Percentiles rank a stretch among this genome's conserved stretches.
These are phyloP conservation scores for Platichthys flesus DNA, from an alignment of 2,113 vertebrate species.

Conservation along the genomic window DNA sequence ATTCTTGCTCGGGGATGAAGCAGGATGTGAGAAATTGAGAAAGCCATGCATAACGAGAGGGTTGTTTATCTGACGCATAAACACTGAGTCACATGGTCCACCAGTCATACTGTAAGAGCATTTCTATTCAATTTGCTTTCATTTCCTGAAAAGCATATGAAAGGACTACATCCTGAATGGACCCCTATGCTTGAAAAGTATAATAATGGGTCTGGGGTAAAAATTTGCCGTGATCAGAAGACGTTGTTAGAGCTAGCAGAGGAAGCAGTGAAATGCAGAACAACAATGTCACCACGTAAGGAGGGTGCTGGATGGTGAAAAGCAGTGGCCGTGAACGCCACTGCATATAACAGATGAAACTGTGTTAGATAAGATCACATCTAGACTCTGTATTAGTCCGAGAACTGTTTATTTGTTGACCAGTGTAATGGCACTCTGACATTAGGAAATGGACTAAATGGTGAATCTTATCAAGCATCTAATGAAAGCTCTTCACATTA, in stretches of 20 bases:
- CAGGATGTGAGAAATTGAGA: constrained; percentile 44
- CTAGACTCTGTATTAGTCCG: not conserved
- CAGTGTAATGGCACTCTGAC: no score
- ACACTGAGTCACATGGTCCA: constrained; percentile 60
- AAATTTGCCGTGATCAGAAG: constrained; percentile 29
- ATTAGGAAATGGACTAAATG: no score
- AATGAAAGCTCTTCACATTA: no score
- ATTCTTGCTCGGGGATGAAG: constrained; percentile 51
- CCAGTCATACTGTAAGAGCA: constrained; percentile 37
- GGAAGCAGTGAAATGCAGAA: not conserved
- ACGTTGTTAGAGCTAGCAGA: not conserved
- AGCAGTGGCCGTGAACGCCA: constrained; percentile 9
- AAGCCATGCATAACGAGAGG: constrained; percentile 27
- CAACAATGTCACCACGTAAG: not conserved
- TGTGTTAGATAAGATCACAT: not conserved
- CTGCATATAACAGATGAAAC: constrained; percentile 5
- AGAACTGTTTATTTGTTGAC: not conserved
- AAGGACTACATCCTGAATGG: constrained; percentile 49
- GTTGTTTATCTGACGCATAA: constrained; percentile 52
- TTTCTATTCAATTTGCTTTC: constrained; percentile 55
- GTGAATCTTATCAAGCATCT: no score
- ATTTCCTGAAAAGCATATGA: constrained; percentile 61
- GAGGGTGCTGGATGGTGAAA: not conserved
- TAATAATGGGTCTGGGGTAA: constrained; percentile 14
- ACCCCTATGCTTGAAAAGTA: constrained; percentile 25